These are phyloP conservation scores for Pogonus chalceus DNA, from an alignment of 1,140 invertebrate genomes.

Conservation along the genomic window DNA sequence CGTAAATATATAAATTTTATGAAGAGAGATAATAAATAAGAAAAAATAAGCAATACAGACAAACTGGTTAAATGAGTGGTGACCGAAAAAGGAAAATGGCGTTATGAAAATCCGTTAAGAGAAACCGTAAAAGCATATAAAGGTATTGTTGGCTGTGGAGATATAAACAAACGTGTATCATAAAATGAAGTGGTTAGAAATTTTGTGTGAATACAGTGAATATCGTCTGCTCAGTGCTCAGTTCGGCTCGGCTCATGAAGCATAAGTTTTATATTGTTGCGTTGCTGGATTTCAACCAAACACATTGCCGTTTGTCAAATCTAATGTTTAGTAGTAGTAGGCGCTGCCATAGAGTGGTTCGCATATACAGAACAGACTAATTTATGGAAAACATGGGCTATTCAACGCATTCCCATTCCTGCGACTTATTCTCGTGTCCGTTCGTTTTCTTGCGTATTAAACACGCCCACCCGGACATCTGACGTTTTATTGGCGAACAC, in stretches of 20 bases:
- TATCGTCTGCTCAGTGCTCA: neutral
- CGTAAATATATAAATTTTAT: too few species aligned
- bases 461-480: neutral
- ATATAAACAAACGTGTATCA: too few species aligned
- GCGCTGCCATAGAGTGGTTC: neutral
- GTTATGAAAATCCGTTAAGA: too few species aligned
- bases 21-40: too few species aligned
- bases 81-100: too few species aligned
- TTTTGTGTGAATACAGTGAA: too few species aligned
- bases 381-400: neutral
- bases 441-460: conserved; percentile 1
- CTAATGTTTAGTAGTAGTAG: neutral
- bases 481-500: neutral
- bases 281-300: conserved; percentile 7
- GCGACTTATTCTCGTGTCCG: neutral
- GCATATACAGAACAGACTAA: neutral
- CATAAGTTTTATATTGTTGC: neutral
- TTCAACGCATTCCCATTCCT: too few species aligned
- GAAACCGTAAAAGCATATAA: too few species aligned
- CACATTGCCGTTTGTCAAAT: conserved; percentile 7
- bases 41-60: too few species aligned
- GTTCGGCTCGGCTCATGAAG: neutral
- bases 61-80: too few species aligned
- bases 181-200: too few species aligned
- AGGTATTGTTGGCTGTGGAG: too few species aligned